These are phyloP conservation scores for Daphoenositta chrysoptera DNA, from an alignment of 2,113 vertebrate species.

Conservation along the genomic window DNA sequence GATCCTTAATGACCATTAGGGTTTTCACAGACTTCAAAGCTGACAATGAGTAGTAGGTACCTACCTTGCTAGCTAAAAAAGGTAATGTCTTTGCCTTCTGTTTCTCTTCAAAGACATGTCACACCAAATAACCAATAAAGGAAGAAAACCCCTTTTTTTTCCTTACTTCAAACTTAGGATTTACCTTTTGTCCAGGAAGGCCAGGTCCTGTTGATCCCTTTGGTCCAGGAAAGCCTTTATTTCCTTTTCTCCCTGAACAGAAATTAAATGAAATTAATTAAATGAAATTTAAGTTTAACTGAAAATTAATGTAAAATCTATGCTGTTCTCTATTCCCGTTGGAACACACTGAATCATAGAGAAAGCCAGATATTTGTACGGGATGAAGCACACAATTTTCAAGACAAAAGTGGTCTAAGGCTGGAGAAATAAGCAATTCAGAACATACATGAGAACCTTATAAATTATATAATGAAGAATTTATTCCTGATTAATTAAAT, in stretches of 20 bases:
- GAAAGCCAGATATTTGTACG: background rate
- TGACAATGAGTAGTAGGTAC: background rate
- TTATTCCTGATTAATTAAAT: background rate
- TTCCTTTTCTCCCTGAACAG: constrained; percentile 81
- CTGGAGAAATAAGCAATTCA: background rate
- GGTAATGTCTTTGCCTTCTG: background rate
- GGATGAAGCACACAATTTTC: background rate
- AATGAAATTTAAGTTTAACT: background rate
- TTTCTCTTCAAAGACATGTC: background rate
- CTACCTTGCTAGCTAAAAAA: background rate
- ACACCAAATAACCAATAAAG: background rate
- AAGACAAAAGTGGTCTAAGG: background rate
- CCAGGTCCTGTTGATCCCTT: constrained; percentile 77
- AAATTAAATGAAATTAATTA: no score
- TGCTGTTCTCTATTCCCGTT: background rate
- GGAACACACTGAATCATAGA: background rate
- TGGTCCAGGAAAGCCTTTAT: constrained; percentile 74
- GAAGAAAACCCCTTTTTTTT: background rate
- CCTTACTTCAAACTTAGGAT: background rate
- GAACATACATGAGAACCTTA: background rate
- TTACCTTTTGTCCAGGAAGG: constrained; percentile 82
- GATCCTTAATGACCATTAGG: background rate
- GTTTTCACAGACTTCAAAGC: background rate
- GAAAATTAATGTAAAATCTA: background rate
- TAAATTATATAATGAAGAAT: background rate